Conservation (phyloP, 1,140 invertebrate species). For the Zaprionus davidi region DNA sequence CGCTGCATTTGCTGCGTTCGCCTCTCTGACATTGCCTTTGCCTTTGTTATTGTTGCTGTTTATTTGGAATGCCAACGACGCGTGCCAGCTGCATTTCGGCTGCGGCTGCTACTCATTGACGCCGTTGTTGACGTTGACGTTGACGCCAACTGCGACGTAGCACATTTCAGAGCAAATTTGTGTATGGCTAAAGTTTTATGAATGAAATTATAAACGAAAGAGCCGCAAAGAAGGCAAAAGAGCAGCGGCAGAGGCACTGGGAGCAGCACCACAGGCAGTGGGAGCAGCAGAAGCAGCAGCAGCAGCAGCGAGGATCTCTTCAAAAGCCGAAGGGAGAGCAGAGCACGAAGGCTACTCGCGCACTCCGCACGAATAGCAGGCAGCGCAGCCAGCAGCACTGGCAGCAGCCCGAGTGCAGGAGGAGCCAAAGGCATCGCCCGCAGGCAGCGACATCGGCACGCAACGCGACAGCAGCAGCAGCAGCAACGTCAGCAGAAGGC, state of each 20-base stretch:
- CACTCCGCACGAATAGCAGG: constrained; percentile 20
- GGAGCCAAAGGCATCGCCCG: constrained; percentile 33
- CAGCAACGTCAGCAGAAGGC: constrained; percentile 31
- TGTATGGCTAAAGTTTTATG: constrained; percentile 57
- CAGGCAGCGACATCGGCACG: constrained; percentile 21
- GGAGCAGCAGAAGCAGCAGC: constrained; percentile 2
- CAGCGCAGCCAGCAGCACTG: background rate
- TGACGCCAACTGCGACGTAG: constrained; percentile 10
- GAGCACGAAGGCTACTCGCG: constrained; percentile 23
- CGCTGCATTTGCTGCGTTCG: background rate
- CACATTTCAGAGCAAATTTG: constrained; percentile 9
- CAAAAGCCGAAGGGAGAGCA: constrained; percentile 7
- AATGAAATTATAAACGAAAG: constrained; percentile 72
- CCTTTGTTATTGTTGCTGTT: constrained; percentile 19
- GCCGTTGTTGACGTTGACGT: constrained; percentile 1
- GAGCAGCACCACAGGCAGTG: background rate
- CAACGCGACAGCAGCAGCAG: constrained; percentile 9
- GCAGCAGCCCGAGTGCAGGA: constrained; percentile 18
- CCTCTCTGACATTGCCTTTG: constrained; percentile 1
- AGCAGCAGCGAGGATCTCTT: constrained; percentile 28
- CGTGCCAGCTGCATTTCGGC: constrained; percentile 46
- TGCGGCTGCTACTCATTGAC: constrained; percentile 23
- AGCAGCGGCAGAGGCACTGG: constrained; percentile 12
- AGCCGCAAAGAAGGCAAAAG: constrained; percentile 17
- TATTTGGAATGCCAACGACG: constrained; percentile 42